Conservation (phyloP, 2,888 invertebrate species). For the Thyatira batis region DNA sequence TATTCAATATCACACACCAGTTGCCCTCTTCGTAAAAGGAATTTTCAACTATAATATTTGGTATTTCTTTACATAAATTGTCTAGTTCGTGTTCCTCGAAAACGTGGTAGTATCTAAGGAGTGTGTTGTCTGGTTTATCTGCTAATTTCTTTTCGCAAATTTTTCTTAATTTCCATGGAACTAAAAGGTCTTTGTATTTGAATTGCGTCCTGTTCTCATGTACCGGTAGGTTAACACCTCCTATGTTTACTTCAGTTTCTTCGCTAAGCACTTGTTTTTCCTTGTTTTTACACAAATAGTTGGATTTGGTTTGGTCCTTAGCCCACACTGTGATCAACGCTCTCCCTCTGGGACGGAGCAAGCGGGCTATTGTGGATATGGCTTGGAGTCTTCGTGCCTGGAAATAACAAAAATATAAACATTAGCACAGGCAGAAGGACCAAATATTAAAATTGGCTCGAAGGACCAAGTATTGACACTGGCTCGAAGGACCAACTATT, state of each 20-base stretch:
- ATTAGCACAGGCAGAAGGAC: too few species aligned
- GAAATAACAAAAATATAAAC: conserved; percentile 30
- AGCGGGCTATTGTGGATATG: conserved; percentile 87
- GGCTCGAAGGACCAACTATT: background rate
- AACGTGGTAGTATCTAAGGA: conserved; percentile 95
- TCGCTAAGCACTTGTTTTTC: conserved; percentile 23
- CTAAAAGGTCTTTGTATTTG: conserved; percentile 93
- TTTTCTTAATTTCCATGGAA: conserved; percentile 93
- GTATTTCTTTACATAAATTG: conserved; percentile 81
- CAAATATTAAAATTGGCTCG: background rate
- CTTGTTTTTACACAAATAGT: conserved; percentile 59
- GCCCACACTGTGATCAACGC: conserved; percentile 98
- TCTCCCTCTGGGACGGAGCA: conserved; percentile 87
- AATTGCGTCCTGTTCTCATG: conserved; percentile 97
- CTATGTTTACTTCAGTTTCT: conserved; percentile 43
- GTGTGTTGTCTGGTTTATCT: conserved; percentile 72
- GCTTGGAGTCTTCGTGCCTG: conserved; percentile 89
- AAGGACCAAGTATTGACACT: background rate
- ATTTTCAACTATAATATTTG: conserved; percentile 80
- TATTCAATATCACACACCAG: conserved; percentile 87
- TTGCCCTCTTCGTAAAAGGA: conserved; percentile 98
- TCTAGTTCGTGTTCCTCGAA: conserved; percentile 93
- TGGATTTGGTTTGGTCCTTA: conserved; percentile 89
- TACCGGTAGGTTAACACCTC: conserved; percentile 84
- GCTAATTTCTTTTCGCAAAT: conserved; percentile 52